These are phyloP conservation scores for Epistrophe grossulariae DNA, from an alignment of 2,888 invertebrate genomes.

Conservation along the genomic window DNA sequence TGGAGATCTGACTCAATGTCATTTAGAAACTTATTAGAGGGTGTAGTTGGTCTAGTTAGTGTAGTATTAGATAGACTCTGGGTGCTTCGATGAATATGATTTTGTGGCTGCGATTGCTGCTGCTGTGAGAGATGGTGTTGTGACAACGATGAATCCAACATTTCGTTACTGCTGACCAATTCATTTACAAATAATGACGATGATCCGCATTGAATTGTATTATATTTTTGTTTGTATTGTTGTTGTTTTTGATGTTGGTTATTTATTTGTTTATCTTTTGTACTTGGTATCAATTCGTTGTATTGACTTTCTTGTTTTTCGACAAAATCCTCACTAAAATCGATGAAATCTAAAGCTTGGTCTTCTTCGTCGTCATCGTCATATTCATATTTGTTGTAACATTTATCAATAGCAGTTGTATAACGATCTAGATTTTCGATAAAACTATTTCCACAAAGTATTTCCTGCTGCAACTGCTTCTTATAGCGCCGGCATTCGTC, in stretches of 20 bases:
- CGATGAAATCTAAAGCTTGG: neutral
- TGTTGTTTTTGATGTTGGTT: neutral
- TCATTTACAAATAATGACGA: constrained; percentile 51
- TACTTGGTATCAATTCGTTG: neutral
- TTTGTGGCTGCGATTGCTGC: constrained; percentile 47
- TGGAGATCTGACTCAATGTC: constrained; percentile 36
- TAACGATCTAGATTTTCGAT: constrained; percentile 48
- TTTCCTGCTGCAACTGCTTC: neutral
- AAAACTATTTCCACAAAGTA: constrained; percentile 21
- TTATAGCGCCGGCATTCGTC: constrained; percentile 35
- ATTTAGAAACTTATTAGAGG: constrained; percentile 34
- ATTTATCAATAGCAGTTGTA: constrained; percentile 61
- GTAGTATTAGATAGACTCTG: constrained; percentile 36
- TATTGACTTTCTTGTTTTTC: neutral
- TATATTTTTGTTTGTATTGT: neutral
- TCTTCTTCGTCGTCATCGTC: constrained; percentile 19
- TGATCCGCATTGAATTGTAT: constrained; percentile 73
- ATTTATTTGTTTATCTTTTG: neutral
- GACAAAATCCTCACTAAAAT: constrained; percentile 15
- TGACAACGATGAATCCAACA: constrained; percentile 60
- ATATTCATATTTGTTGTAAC: constrained; percentile 32
- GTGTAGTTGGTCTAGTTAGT: constrained; percentile 10
- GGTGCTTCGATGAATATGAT: constrained; percentile 44
- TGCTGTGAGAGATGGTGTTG: constrained; percentile 65
- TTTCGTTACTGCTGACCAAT: constrained; percentile 63